Evolutionary conservation across 2,113 vertebrate genomes (phyloP).

Genomic region (Rhea americana): DNA sequence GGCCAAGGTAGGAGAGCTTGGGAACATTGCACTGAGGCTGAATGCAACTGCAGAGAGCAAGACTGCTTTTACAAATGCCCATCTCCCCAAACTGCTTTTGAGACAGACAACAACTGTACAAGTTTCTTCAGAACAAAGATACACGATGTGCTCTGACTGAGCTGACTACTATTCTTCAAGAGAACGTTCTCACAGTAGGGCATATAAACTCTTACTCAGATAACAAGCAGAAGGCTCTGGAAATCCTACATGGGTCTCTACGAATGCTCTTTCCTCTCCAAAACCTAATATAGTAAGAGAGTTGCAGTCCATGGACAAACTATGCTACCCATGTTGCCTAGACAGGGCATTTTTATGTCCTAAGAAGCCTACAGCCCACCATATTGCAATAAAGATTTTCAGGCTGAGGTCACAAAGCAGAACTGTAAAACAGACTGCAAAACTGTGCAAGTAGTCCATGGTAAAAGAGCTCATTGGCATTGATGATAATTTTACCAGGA

Average conservation of each 20-base stretch:
- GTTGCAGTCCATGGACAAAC: not conserved
- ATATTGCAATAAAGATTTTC: not conserved
- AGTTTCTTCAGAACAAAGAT: not conserved
- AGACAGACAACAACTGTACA: not conserved
- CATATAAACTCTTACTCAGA: not conserved
- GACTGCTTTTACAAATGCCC: not conserved
- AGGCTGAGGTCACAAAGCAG: not conserved
- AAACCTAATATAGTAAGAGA: not conserved
- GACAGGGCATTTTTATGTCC: not conserved
- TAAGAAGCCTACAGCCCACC: not conserved
- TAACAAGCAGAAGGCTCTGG: not conserved
- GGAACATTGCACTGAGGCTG: not conserved
- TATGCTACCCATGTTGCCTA: not conserved
- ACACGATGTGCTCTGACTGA: not conserved
- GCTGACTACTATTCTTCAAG: not conserved
- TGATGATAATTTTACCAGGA: conserved; percentile 7
- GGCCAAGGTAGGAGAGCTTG: fast-evolving
- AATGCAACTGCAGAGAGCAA: not conserved
- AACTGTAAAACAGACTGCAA: not conserved
- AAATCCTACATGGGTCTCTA: fast-evolving
- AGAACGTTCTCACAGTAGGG: not conserved
- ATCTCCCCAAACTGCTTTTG: not conserved
- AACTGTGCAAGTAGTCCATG: not conserved
- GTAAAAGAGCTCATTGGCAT: not conserved
- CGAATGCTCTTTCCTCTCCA: not conserved